Percentiles rank a stretch among this genome's conserved stretches.
Conservation (phyloP, 2,113 vertebrate genomes). For the Mesembrinibis cayennensis region DNA sequence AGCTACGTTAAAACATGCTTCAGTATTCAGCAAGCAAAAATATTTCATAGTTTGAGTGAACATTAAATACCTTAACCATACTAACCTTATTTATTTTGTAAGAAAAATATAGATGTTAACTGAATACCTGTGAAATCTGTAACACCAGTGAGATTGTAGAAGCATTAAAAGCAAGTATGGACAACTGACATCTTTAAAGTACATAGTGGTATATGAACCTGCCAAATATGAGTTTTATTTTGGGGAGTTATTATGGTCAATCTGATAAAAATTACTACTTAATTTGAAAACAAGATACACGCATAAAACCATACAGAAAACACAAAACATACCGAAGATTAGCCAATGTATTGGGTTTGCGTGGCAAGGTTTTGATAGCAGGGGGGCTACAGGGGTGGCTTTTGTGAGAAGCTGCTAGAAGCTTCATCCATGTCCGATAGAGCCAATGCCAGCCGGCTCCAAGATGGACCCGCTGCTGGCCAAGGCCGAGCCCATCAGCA, state of each 20-base stretch:
- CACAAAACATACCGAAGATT: background rate
- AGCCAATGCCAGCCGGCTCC: too few relatives aligned
- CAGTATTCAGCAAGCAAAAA: background rate
- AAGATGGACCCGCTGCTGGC: background rate
- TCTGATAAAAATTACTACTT: background rate
- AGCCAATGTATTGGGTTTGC: background rate
- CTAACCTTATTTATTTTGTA: background rate
- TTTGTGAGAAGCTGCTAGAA: background rate
- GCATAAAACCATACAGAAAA: background rate
- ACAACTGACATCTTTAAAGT: background rate
- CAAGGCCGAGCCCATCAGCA: too few relatives aligned
- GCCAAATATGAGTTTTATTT: background rate
- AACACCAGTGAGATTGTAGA: background rate
- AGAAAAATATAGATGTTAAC: background rate
- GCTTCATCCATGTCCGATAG: fast-evolving
- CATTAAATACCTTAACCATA: background rate
- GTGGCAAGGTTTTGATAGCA: fast-evolving
- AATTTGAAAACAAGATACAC: background rate
- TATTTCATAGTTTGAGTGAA: background rate
- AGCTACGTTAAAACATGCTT: background rate
- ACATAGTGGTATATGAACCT: background rate
- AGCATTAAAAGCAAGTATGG: background rate
- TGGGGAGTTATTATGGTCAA: background rate
- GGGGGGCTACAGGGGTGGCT: background rate
- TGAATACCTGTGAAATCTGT: background rate